Conservation (phyloP, 2,888 invertebrate genomes). For the Yponomeuta malinellus region DNA sequence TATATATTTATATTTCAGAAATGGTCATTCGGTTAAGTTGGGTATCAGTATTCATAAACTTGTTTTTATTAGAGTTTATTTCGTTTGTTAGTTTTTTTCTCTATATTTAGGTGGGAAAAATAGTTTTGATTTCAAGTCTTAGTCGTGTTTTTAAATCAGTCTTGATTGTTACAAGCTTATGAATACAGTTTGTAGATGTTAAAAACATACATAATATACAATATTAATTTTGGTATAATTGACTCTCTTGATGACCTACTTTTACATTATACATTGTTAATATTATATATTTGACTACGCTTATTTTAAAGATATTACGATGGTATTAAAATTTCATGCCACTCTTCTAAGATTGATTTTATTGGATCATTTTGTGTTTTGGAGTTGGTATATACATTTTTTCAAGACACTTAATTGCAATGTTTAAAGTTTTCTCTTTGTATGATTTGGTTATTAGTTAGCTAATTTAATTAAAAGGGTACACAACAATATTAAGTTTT, state of each 20-base stretch:
- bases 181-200: background rate
- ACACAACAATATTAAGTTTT: background rate
- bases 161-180: slow-evolving; percentile 5
- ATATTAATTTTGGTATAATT: slow-evolving; percentile 9
- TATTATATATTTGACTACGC: slow-evolving; percentile 10
- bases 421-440: background rate
- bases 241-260: slow-evolving; percentile 4
- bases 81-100: background rate
- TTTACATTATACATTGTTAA: slow-evolving; percentile 2
- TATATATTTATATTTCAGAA: slow-evolving; percentile 5
- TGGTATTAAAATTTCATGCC: background rate
- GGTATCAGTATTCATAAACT: slow-evolving; percentile 1
- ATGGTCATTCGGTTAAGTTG: background rate
- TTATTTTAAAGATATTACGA: background rate
- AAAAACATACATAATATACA: background rate
- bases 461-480: background rate
- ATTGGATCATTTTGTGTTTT: background rate
- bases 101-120: slow-evolving; percentile 10
- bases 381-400: background rate
- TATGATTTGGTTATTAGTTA: background rate
- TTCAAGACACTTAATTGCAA: slow-evolving; percentile 1
- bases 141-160: background rate
- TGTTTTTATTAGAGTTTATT: background rate
- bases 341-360: background rate
- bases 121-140: slow-evolving; percentile 5